phyloP scores from a whole-genome alignment of 2,888 invertebrate species.

The Troglohyphantes excavatus region DNA sequence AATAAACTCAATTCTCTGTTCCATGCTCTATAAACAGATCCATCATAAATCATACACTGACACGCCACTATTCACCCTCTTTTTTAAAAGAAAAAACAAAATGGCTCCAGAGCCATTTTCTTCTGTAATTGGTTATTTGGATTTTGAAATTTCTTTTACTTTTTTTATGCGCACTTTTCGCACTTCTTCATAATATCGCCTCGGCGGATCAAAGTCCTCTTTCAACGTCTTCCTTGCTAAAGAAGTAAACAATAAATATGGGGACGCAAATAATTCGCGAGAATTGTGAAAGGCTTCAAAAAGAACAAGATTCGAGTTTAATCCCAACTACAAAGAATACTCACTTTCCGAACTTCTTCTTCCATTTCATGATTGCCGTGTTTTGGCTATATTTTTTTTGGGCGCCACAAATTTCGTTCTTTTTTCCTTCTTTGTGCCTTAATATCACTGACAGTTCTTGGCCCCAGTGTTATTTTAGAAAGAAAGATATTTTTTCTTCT shows the following conservation, averaged over 20 bases:
- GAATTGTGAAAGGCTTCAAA: not conserved
- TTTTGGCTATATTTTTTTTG: constrained; percentile 19
- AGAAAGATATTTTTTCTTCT: constrained; percentile 2
- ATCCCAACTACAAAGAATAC: constrained; percentile 33
- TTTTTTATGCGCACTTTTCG: not conserved
- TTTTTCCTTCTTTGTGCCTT: not conserved
- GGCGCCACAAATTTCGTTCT: not conserved
- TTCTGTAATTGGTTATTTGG: constrained; percentile 21
- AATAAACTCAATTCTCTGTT: not conserved
- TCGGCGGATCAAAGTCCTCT: not conserved
- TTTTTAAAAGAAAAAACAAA: not conserved
- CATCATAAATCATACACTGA: not conserved
- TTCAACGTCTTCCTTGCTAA: not conserved
- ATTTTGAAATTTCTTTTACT: not conserved
- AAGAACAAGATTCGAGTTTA: not conserved
- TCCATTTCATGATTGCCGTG: constrained; percentile 16
- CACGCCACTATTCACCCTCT: not conserved
- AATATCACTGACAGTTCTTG: constrained; percentile 28
- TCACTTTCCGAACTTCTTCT: constrained; percentile 23
- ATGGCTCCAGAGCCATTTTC: not conserved
- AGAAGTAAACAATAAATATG: not conserved
- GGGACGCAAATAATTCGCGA: constrained; percentile 12
- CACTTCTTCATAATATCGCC: constrained; percentile 4
- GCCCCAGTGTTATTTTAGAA: constrained; percentile 42
- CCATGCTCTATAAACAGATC: not conserved